Evolutionary conservation across 2,797 vertebrate genomes (phyloP).

Genomic region (Poliocrania exsul): DNA sequence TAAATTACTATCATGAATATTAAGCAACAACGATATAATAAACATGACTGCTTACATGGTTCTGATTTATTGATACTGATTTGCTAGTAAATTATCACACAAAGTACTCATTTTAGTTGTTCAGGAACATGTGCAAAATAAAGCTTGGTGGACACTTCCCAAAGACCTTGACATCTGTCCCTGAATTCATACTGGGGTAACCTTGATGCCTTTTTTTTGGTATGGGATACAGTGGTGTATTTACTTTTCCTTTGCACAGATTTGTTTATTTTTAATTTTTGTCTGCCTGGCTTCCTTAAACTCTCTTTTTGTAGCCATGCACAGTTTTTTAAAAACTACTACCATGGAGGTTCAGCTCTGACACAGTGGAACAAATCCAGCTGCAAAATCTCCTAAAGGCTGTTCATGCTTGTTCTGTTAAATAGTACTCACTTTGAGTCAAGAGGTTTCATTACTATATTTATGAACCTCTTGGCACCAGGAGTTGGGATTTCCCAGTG

Average conservation of each 20-base stretch:
- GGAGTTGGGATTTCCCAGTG: constrained; percentile 55
- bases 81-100: constrained; percentile 91
- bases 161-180: constrained; percentile 77
- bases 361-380: constrained; percentile 66
- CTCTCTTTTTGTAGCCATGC: background rate
- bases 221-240: background rate
- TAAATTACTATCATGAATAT: constrained; percentile 94
- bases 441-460: constrained; percentile 70
- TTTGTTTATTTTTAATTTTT: background rate
- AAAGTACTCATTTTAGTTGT: constrained; percentile 77
- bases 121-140: constrained; percentile 77
- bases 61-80: constrained; percentile 95
- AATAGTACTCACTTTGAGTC: constrained; percentile 72
- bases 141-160: constrained; percentile 79
- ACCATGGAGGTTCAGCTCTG: constrained; percentile 53
- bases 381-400: constrained; percentile 67
- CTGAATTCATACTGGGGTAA: constrained; percentile 49
- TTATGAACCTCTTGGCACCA: constrained; percentile 68
- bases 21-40: constrained; percentile 89
- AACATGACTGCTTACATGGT: constrained; percentile 88
- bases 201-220: constrained; percentile 18
- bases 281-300: constrained; percentile 16
- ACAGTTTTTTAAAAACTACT: constrained; percentile 17
- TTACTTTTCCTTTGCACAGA: background rate
- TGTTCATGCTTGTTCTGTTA: constrained; percentile 68